A percentile compares a stretch with the other conserved stretches of the same genome.
phyloP scores from a whole-genome alignment of 23 tunicate genomes.

The Ciona savignyi region DNA sequence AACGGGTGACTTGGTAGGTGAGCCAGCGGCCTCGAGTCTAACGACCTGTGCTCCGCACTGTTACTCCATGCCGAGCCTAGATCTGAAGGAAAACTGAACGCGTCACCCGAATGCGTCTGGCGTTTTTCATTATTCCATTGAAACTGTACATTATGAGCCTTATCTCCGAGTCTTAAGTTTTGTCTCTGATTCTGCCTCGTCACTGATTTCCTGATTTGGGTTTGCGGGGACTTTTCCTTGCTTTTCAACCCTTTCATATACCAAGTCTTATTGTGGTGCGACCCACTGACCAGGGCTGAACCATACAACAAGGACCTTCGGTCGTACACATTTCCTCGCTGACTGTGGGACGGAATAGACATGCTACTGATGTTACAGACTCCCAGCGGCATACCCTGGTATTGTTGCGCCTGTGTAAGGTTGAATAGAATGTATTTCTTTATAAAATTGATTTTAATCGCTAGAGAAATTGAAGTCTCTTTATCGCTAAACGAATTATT shows the following conservation, averaged over 20 bases:
- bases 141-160: background rate
- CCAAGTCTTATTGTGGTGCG: slow-evolving; percentile 19
- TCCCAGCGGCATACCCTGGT: slow-evolving; percentile 5
- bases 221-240: background rate
- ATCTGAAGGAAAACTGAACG: slow-evolving; percentile 11
- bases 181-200: slow-evolving; percentile 4
- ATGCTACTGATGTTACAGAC: slow-evolving; percentile 15
- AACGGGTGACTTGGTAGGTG: slow-evolving; percentile 4
- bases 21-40: background rate
- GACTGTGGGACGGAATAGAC: background rate
- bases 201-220: background rate
- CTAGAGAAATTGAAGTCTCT: no score
- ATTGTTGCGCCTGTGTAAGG: background rate
- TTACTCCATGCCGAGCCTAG: slow-evolving; percentile 12
- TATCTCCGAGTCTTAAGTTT: background rate
- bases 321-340: slow-evolving; percentile 2
- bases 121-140: slow-evolving; percentile 4
- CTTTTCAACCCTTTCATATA: slow-evolving; percentile 9
- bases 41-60: background rate
- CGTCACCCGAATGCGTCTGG: slow-evolving; percentile 9
- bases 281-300: background rate
- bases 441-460: background rate
- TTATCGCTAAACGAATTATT: no score
- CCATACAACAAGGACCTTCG: slow-evolving; percentile 8
- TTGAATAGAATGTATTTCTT: background rate